Conservation (phyloP, 2,113 vertebrate species). For the Colius striatus region DNA sequence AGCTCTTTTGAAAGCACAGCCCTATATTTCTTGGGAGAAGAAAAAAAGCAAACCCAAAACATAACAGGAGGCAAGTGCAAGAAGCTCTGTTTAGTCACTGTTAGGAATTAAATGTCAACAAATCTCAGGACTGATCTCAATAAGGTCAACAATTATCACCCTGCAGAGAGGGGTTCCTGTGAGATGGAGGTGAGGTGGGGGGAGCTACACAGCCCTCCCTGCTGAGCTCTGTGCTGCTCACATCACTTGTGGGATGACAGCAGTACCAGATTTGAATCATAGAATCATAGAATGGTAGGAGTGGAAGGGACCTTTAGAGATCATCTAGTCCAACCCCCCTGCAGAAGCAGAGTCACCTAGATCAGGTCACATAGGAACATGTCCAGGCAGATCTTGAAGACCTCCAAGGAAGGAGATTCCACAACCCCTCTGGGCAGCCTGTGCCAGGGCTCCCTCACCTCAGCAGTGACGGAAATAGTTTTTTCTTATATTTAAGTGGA, state of each 20-base stretch:
- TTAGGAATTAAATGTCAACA: neutral
- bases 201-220: neutral
- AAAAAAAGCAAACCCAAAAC: neutral
- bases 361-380: too few relatives aligned
- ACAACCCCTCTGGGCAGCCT: too few relatives aligned
- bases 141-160: neutral
- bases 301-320: too few relatives aligned
- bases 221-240: neutral
- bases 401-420: too few relatives aligned
- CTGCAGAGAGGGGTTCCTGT: rapidly evolving
- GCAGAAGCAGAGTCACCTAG: too few relatives aligned
- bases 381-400: too few relatives aligned
- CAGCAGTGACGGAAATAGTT: too few relatives aligned
- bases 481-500: too few relatives aligned
- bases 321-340: too few relatives aligned
- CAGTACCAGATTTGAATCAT: neutral
- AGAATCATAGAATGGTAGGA: too few relatives aligned
- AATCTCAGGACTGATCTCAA: neutral
- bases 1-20: neutral
- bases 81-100: neutral
- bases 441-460: too few relatives aligned
- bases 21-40: neutral
- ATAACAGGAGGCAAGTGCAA: neutral
- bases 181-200: neutral
- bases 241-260: neutral